Evolutionary conservation across 2,888 invertebrate genomes (phyloP).

Genomic region (Tyria jacobaeae): DNA sequence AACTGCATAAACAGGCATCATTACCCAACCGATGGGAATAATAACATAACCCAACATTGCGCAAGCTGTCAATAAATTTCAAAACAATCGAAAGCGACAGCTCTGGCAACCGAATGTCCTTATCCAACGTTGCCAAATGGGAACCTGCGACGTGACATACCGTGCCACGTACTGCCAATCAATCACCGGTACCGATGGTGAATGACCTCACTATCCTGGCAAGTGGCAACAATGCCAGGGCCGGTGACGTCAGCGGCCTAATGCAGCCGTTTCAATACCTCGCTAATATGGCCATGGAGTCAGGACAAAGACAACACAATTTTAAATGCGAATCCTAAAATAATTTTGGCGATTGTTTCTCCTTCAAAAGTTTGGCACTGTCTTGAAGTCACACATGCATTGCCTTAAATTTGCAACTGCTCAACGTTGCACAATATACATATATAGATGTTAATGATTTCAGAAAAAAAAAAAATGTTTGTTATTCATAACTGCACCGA

Average conservation of each 20-base stretch:
- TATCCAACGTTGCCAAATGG: constrained; percentile 53
- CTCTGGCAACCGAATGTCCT: constrained; percentile 49
- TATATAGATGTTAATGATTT: background rate
- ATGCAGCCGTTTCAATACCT: constrained; percentile 47
- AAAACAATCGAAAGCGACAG: constrained; percentile 53
- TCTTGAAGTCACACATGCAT: background rate
- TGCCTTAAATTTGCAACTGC: too few relatives aligned
- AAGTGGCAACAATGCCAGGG: constrained; percentile 54
- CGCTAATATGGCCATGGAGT: constrained; percentile 46
- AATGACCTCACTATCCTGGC: constrained; percentile 70
- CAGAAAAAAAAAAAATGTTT: too few relatives aligned
- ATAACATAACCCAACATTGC: constrained; percentile 38
- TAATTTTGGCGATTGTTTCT: constrained; percentile 19
- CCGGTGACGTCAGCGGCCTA: constrained; percentile 59
- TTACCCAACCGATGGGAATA: constrained; percentile 26
- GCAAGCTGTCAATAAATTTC: constrained; percentile 47
- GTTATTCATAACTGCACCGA: too few relatives aligned
- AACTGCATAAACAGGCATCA: constrained; percentile 18
- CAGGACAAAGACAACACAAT: constrained; percentile 44
- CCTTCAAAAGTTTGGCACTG: background rate
- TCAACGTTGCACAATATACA: too few relatives aligned
- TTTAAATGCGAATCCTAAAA: constrained; percentile 42
- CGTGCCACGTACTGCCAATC: constrained; percentile 66
- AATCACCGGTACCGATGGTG: constrained; percentile 65
- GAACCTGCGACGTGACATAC: constrained; percentile 30